Conservation (phyloP, 1,140 invertebrate genomes). For the Rhagoletis zephyria region DNA sequence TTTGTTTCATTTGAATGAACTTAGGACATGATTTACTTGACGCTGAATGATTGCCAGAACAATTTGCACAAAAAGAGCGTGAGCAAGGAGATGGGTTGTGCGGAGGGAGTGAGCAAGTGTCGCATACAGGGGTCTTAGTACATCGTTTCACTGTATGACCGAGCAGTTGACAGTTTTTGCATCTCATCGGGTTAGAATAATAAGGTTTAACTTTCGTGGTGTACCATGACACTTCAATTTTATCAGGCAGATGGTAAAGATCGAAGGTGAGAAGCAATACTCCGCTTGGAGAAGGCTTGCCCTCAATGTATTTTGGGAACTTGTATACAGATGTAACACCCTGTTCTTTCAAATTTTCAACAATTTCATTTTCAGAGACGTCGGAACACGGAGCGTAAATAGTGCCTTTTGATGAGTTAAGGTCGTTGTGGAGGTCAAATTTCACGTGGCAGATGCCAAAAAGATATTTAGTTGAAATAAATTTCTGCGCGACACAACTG, state of each 20-base stretch:
- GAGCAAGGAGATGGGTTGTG: constrained; percentile 17
- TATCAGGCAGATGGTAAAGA: constrained; percentile 19
- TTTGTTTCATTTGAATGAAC: constrained; percentile 22
- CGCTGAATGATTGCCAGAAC: neutral
- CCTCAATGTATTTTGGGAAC: constrained; percentile 3
- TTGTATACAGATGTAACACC: neutral
- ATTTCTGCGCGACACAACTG: neutral
- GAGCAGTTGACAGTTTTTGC: neutral
- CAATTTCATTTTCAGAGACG: constrained; percentile 28
- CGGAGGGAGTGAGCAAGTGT: neutral
- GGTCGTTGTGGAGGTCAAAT: neutral
- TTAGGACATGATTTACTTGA: neutral
- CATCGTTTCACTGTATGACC: constrained; percentile 20
- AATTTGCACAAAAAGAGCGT: constrained; percentile 31
- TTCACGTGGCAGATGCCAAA: neutral
- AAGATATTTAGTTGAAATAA: neutral
- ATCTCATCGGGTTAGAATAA: neutral
- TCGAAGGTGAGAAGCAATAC: constrained; percentile 23
- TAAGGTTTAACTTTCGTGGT: neutral
- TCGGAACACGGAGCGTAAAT: constrained; percentile 26
- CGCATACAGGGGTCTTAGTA: constrained; percentile 9
- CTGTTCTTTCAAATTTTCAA: neutral
- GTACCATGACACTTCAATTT: constrained; percentile 10
- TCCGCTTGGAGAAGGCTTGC: neutral
- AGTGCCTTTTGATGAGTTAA: constrained; percentile 43